These are phyloP conservation scores for Sparidentex hasta DNA, from an alignment of 2,797 vertebrate species.

Conservation along the genomic window DNA sequence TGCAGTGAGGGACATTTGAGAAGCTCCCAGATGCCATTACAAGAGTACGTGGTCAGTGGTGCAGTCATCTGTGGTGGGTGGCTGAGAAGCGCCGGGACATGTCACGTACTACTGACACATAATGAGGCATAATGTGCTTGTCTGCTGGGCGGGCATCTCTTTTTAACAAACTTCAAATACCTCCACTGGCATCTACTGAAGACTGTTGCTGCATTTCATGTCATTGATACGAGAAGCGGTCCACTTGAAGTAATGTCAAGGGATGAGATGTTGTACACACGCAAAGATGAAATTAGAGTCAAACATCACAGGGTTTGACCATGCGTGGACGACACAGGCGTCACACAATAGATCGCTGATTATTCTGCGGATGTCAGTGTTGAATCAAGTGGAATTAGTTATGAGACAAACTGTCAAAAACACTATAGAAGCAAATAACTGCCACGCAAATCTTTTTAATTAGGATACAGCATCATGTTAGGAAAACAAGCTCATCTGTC, in stretches of 20 bases:
- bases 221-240: background rate
- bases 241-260: slow-evolving; percentile 14
- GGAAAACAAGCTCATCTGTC: background rate
- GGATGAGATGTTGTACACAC: background rate
- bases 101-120: slow-evolving; percentile 45
- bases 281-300: slow-evolving; percentile 15
- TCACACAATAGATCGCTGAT: background rate
- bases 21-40: slow-evolving; percentile 69
- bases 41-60: slow-evolving; percentile 49
- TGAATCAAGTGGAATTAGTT: background rate
- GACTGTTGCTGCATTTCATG: background rate
- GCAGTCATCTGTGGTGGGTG: slow-evolving; percentile 48
- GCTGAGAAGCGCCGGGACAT: slow-evolving; percentile 33
- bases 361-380: background rate
- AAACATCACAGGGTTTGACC: slow-evolving; percentile 7
- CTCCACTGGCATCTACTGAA: background rate
- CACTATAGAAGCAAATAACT: background rate
- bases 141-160: slow-evolving; percentile 12
- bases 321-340: background rate
- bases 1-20: slow-evolving; percentile 70
- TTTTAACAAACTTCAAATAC: slow-evolving; percentile 11
- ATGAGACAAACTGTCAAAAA: slow-evolving; percentile 9
- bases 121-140: slow-evolving; percentile 25
- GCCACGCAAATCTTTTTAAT: background rate
- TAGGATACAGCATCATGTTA: background rate